phyloP scores from a whole-genome alignment of 1,140 invertebrate species.

The Papilio glaucus region DNA sequence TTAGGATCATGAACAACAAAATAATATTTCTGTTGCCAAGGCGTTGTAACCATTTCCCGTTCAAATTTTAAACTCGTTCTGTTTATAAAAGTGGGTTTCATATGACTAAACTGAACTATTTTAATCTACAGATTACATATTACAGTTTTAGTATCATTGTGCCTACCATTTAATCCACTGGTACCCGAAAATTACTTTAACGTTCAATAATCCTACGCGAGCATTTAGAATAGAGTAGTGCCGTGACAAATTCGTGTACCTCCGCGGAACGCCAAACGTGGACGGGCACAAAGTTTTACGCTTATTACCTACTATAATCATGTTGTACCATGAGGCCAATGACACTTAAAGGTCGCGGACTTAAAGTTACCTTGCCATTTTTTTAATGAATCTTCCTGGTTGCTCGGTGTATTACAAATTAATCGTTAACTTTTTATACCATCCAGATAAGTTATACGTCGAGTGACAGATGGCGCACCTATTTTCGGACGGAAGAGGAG shows the following conservation, averaged over 20 bases:
- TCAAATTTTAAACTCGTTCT: too few relatives aligned
- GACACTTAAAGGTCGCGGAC: constrained; percentile 37
- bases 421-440: neutral
- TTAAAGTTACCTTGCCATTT: constrained; percentile 20
- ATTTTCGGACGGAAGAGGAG: neutral
- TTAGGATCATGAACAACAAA: too few relatives aligned
- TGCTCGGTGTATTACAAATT: constrained; percentile 10
- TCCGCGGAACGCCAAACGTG: constrained; percentile 15
- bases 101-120: too few relatives aligned
- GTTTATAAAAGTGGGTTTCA: too few relatives aligned
- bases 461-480: neutral
- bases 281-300: constrained; percentile 9
- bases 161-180: too few relatives aligned
- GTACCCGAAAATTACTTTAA: neutral
- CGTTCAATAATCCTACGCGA: neutral
- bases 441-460: neutral
- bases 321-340: constrained; percentile 35
- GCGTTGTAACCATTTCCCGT: too few relatives aligned
- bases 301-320: constrained; percentile 11
- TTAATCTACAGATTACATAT: too few relatives aligned
- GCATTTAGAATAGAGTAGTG: constrained; percentile 13
- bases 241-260: constrained; percentile 15
- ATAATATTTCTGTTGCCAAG: too few relatives aligned
- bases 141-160: too few relatives aligned
- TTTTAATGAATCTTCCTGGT: constrained; percentile 32